Conservation (phyloP, 2,888 invertebrate genomes). For the Dione juno region DNA sequence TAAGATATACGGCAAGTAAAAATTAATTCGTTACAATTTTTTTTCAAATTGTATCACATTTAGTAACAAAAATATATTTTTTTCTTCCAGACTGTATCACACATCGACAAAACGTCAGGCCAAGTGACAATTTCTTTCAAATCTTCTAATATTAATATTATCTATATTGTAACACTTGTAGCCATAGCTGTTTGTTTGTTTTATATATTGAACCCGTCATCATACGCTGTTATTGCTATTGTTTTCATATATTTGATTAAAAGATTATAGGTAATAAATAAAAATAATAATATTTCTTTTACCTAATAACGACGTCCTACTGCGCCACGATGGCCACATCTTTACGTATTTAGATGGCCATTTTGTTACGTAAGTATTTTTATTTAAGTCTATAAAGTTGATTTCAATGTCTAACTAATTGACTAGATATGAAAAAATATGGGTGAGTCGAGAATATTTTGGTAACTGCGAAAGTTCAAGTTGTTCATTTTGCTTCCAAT, state of each 20-base stretch:
- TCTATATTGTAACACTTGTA: constrained; percentile 56
- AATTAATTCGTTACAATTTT: background rate
- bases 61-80: background rate
- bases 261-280: background rate
- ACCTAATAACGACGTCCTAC: no score
- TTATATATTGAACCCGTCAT: constrained; percentile 58
- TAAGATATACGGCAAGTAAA: constrained; percentile 67
- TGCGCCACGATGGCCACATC: no score
- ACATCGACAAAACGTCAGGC: constrained; percentile 60
- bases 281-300: background rate
- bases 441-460: no score
- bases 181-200: constrained; percentile 58
- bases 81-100: constrained; percentile 64
- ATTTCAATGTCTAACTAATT: no score
- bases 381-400: no score
- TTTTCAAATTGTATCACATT: background rate
- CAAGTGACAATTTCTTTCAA: constrained; percentile 53
- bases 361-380: no score
- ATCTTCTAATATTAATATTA: constrained; percentile 51
- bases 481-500: no score
- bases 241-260: constrained; percentile 31
- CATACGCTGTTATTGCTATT: constrained; percentile 43
- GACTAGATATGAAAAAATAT: no score
- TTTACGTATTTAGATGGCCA: no score
- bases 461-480: no score